A percentile compares a stretch with the other conserved stretches of the same genome.
These are phyloP conservation scores for Dicrurus megarhynchus DNA, from an alignment of 2,113 vertebrate genomes.

Conservation along the genomic window DNA sequence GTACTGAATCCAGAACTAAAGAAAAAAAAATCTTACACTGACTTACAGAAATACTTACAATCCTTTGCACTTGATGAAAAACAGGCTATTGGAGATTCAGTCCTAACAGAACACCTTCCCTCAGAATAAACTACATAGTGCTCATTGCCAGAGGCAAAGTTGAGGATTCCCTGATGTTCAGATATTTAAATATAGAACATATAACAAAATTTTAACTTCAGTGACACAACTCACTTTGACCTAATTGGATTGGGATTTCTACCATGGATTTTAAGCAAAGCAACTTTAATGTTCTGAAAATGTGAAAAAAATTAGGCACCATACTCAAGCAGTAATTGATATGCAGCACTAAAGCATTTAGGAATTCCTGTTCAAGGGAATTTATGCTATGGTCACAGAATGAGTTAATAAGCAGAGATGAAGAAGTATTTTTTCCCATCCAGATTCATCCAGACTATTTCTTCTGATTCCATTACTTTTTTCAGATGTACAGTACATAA, in stretches of 20 bases:
- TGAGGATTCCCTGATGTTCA: not conserved
- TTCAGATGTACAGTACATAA: not conserved
- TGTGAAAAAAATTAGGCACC: not conserved
- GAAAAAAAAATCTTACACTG: not conserved
- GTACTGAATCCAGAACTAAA: constrained; percentile 30
- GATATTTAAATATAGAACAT: not conserved
- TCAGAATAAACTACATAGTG: not conserved
- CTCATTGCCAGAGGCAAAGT: not conserved
- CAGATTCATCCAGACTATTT: not conserved
- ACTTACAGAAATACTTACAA: not conserved
- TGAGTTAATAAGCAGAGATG: not conserved
- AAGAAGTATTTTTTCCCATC: not conserved
- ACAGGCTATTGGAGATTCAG: not conserved
- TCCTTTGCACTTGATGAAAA: not conserved
- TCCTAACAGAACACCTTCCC: not conserved
- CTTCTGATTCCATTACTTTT: not conserved
- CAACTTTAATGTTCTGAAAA: not conserved
- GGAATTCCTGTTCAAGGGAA: not conserved
- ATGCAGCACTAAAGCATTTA: not conserved
- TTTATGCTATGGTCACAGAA: not conserved
- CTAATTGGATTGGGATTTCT: not conserved
- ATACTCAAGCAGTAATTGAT: not conserved
- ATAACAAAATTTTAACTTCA: not conserved
- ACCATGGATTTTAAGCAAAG: not conserved
- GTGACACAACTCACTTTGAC: not conserved